A percentile compares a stretch with the other conserved stretches of the same genome.
phyloP scores from a whole-genome alignment of 2,888 invertebrate genomes.

The Eilema depressum region DNA sequence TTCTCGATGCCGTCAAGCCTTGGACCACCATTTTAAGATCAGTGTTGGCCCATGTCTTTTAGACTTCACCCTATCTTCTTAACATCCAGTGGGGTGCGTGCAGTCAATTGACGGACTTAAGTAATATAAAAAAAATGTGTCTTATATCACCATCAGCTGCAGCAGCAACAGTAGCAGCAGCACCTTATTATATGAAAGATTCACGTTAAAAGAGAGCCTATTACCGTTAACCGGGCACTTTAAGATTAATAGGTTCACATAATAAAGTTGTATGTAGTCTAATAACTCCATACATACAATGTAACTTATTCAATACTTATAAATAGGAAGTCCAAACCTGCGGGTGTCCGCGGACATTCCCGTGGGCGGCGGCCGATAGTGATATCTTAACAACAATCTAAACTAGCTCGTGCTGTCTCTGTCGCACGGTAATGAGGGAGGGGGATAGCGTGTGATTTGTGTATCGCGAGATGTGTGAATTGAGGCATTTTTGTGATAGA shows the following conservation, averaged over 20 bases:
- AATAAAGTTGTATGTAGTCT: background rate
- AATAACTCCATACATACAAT: constrained; percentile 2
- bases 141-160: too few species aligned
- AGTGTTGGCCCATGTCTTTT: too few species aligned
- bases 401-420: constrained; percentile 46
- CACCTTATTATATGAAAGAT: too few species aligned
- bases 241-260: background rate
- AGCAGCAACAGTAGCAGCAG: too few species aligned
- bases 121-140: too few species aligned
- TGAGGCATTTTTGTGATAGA: constrained; percentile 22
- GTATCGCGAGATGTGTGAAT: constrained; percentile 36
- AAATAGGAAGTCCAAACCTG: constrained; percentile 62
- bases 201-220: background rate
- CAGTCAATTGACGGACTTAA: too few species aligned
- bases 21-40: too few species aligned
- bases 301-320: constrained; percentile 31
- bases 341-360: constrained; percentile 50
- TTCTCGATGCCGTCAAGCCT: too few species aligned
- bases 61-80: too few species aligned
- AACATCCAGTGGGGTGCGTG: too few species aligned
- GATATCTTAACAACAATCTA: constrained; percentile 68
- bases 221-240: background rate
- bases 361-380: constrained; percentile 64
- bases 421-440: constrained; percentile 24
- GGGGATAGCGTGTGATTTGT: constrained; percentile 37